Base-by-base conservation (phyloP, 2,113 vertebrate species). In the Stigmatopora argus region DNA sequence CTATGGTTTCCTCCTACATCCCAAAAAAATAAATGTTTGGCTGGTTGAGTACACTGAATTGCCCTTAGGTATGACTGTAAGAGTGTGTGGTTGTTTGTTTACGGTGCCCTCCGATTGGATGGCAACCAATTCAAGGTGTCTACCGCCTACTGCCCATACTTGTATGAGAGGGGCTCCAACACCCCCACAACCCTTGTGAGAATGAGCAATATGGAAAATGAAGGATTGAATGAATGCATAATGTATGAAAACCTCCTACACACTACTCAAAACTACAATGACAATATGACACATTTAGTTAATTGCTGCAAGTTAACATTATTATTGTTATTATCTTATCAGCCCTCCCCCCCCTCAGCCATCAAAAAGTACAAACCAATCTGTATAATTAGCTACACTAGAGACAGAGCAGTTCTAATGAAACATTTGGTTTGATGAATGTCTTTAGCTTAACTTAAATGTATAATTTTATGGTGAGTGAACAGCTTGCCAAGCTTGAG, bases 401-500 rank as follows among this genome's bases (percentile, higher is more conserved):
- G 35, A 34, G 15, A 0, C 7, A 59, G 34, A 17, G 17, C 58
- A 46, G 45, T 34, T 6, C 60, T 70, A 69, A 78, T 77, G 67
- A 74, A 68, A 76, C 71, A 26, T 52, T 56, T 18, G n/a, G 62
- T 46, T 12, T 73, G 70, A 76, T 73, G 35, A 51, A 59, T 7
- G 31, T 26, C 47, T 64, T 51, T 45, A 58, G 48, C 57, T 74
- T 46, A 56, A 56, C 13, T 56, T 69, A 68, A 75, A 83, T 84
- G 62, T 61, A 58, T 73, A 49, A 66, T 77, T 78, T 73, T 61
- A 67, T 70, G 67, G 49, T 75, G 59, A 75, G 70, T 67, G 65
- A 74, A 44, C 74, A 72, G 80, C 66, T 77, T 57, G 74, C 5
- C 26, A 21, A 69, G 53, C 62, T 80, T 71, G 56, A 77, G 77